phyloP scores from a whole-genome alignment of 2,888 invertebrate genomes.

The Drosophila yooni region DNA sequence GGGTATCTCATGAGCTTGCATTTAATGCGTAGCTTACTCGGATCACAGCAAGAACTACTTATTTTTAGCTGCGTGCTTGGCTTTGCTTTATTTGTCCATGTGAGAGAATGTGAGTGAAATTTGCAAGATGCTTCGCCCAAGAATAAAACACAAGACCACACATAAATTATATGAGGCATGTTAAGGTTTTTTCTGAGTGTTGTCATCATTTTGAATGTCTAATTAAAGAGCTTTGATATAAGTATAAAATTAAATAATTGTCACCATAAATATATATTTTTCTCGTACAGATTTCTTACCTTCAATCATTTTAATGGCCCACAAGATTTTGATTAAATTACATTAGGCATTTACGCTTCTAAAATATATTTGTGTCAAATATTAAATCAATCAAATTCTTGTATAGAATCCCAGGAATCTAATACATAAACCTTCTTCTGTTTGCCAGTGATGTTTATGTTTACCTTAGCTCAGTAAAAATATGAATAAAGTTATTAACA shows the following conservation, averaged over 20 bases:
- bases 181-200: not conserved
- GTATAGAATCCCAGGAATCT: not conserved
- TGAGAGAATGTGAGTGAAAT: conserved; percentile 23
- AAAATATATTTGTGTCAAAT: not conserved
- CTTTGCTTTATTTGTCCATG: conserved; percentile 33
- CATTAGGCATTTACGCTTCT: not conserved
- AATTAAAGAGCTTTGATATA: not conserved
- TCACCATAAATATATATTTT: not conserved
- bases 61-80: conserved; percentile 40
- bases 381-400: not conserved
- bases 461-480: not conserved
- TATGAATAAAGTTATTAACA: conserved; percentile 2
- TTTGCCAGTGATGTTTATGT: not conserved
- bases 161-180: not conserved
- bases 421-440: not conserved
- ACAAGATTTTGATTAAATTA: not conserved
- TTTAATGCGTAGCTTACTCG: conserved; percentile 56
- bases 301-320: not conserved
- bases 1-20: conserved; percentile 42
- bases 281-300: not conserved
- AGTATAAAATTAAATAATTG: not conserved
- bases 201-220: not conserved
- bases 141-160: conserved; percentile 1
- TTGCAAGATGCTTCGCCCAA: conserved; percentile 28
- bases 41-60: conserved; percentile 37